Base-by-base conservation (phyloP, 2,797 vertebrate genomes). In the Erithacus rubecula region DNA sequence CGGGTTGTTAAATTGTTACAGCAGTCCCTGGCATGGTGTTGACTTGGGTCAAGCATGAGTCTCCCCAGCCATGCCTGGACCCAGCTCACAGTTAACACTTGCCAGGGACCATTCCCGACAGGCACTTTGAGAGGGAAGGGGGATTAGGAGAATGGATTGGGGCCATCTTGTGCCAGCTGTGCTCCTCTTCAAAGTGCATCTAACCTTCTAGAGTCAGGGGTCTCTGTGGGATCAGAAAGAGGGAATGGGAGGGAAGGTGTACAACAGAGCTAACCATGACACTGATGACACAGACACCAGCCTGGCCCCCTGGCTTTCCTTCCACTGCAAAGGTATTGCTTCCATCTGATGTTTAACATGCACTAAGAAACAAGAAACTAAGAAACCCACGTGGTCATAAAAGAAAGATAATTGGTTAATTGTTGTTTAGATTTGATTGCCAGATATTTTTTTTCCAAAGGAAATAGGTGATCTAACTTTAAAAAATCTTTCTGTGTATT, bases 1-100 rank as follows among this genome's bases (percentile, higher is more conserved):
- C 11, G 0, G 80, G 46, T 36, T 89, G 94, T 95, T 93, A 95
- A 93, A 90, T 87, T 68, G 84, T 67, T 93, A 82, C 80, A 94
- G 83, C 2, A 1, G 77, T 59, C 29, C 39, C 56, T 93, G 87
- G 79, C 91, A 82, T 4, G 59, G 36, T 55, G 69, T 37, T 91
- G 70, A 74, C 71, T 95, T 96, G 83, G 88, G 95, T 93, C 90
- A 94, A 93, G 59, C 41, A 63, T 2, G 10, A 32, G 23, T 72
- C 59, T 91, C 59, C 74, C 63, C 71, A 88, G 85, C 88, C 88
- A 82, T 94, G 29, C 55, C 90, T 95, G 94, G 80, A 67, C 67
- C 21, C 26, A n/a, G 67, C 63, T 89, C 86, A 52, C 77, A 63
- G 80, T 39, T 67, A 59, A 12, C 34, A 11, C 65, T 37, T 64